Evolutionary conservation across 2,888 invertebrate genomes (phyloP), one percentile per base, ranked within the genome.

Genomic region (Choristoneura rosaceana): DNA sequence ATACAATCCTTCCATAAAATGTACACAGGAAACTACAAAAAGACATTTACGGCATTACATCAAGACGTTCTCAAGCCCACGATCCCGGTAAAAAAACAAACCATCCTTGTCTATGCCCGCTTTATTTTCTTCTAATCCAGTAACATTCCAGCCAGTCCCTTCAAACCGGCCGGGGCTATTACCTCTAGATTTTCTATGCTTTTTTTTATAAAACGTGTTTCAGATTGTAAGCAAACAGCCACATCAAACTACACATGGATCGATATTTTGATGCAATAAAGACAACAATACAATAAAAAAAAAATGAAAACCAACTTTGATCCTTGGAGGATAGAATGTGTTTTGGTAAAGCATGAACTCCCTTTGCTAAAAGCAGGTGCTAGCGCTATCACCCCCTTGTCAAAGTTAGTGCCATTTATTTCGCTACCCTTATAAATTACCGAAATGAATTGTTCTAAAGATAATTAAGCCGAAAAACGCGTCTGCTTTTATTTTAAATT

Each of bases 351-450:
- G 47, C 38, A 10, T 47, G 12, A 8, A 63, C 68, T 34, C 71
- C 69, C 75, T 74, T 65, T 69, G 65, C 65, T 12, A 74, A 75
- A 74, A 71, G 62, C 80, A 81, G 80, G 80, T 81, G 80, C 60
- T 75, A 76, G 25, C 25, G 2, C 8, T 52, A 76, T 75, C 74
- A 75, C 77, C 79, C 43, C 79, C 75, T 63, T 77, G 78, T 77
- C 74, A 76, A 75, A 76, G 41, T 65, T 52, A 52, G 69, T 75
- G 75, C 76, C 74, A 77, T 77, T 78, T 78, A 76, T 76, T 79
- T 77, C 63, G 76, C 78, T 45, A 77, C 78, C 76, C 78, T 69
- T 66, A 73, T 33, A 41, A 52, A 52, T 2, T 7, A 38, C 9
- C 64, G 5, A 33, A 62, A 45, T 7, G 66, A 61, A 67, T 67